Base-by-base conservation (phyloP, 2,113 vertebrate species). In the Mirza zaza region DNA sequence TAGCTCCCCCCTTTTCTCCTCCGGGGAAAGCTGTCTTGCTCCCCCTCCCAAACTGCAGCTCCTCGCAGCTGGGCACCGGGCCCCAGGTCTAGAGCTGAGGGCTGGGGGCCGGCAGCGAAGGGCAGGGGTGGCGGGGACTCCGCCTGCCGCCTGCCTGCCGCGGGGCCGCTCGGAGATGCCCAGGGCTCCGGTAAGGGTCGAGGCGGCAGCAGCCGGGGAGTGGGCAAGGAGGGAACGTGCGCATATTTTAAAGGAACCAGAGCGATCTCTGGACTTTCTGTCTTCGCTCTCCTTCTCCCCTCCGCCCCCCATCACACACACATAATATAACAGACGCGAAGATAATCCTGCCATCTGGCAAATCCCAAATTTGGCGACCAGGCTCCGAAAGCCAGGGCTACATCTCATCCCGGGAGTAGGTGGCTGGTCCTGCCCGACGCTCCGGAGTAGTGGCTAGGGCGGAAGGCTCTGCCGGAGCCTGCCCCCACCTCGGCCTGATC, bases 291-390 rank as follows among this genome's bases (percentile, higher is more conserved):
- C 29, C 61, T 9, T 29, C 15, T 14, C 45, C 2, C 34, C 52
- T 55, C 52, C 52, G 52, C 17, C 6, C 65, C 5, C 12, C 21
- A 42, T 21, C 32, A 36, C 48, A 15, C 73, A 6, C 96, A 45
- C 83, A 81, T 12, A 79, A 12, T 21, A 29, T 6, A 96, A 87
- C 98, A 98, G 97, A 97, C 96, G 89, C 89, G 52, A 70, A 91
- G 48, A 96, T 95, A 94, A 97, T 97, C 95, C 94, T 61, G 97
- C 98, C 97, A 98, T 98, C 97, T 98, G 98, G 94, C 98, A 97
- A 94, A 93, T 75, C 94, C 93, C 93, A 96, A 96, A 97, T 96
- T 97, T 95, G 97, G 97, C 95, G 29, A 94, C 82, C 36, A 68
- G 67, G 82, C 93, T 93, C 48, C 18, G 75, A 89, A 90, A 93